Evolutionary conservation across 2,888 invertebrate genomes (phyloP).

Genomic region (Rhimphoctona megacephalus): DNA sequence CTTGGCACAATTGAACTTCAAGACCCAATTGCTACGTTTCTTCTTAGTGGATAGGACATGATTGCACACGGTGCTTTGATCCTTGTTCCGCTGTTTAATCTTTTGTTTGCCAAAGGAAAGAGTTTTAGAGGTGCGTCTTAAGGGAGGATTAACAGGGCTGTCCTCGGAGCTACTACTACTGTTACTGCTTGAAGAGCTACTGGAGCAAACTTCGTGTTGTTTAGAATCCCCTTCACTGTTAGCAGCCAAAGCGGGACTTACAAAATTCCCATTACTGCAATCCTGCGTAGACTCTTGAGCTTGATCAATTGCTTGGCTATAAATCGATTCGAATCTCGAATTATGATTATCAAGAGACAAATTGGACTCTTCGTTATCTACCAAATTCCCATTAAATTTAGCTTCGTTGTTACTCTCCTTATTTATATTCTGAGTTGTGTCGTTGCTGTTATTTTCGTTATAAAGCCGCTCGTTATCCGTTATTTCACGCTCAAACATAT

Average conservation of each 20-base stretch:
- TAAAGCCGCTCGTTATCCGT: slow-evolving; percentile 72
- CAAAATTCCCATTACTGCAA: slow-evolving; percentile 81
- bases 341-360: slow-evolving; percentile 82
- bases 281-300: slow-evolving; percentile 79
- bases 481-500: slow-evolving; percentile 76
- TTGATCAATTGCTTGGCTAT: slow-evolving; percentile 81
- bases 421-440: slow-evolving; percentile 75
- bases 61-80: slow-evolving; percentile 81
- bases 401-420: slow-evolving; percentile 75
- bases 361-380: slow-evolving; percentile 79
- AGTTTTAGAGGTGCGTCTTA: slow-evolving; percentile 82
- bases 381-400: slow-evolving; percentile 78
- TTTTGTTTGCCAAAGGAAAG: slow-evolving; percentile 83
- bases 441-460: slow-evolving; percentile 80
- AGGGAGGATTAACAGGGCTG: slow-evolving; percentile 80
- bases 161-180: slow-evolving; percentile 83
- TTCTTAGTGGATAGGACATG: slow-evolving; percentile 83
- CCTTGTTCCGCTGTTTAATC: slow-evolving; percentile 83
- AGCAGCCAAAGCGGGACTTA: slow-evolving; percentile 54
- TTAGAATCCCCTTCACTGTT: slow-evolving; percentile 73
- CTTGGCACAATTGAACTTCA: slow-evolving; percentile 83
- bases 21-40: slow-evolving; percentile 83
- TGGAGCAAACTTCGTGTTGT: slow-evolving; percentile 68
- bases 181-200: slow-evolving; percentile 78
- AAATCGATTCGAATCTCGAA: slow-evolving; percentile 83